A percentile compares a stretch with the other conserved stretches of the same genome.
Conservation (phyloP, 2,888 invertebrate species). For the Nemotelus nigrinus region DNA sequence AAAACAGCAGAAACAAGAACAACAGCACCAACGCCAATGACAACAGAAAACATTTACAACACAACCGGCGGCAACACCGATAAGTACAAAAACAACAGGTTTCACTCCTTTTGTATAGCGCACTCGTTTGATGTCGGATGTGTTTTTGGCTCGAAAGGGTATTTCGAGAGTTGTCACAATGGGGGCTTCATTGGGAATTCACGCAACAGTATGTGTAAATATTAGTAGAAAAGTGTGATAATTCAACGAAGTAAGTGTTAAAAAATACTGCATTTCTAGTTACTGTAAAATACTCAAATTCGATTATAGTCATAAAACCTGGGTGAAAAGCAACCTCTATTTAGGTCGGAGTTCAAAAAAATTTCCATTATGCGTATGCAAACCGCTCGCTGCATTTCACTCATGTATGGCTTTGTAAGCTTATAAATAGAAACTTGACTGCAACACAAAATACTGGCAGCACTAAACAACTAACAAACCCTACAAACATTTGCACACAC, state of each 20-base stretch:
- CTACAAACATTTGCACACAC: background rate
- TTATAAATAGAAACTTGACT: background rate
- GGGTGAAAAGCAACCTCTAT: no score
- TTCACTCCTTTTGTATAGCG: slow-evolving; percentile 21
- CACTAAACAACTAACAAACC: background rate
- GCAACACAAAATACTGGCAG: background rate
- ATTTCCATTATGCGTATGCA: no score
- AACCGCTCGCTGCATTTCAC: no score
- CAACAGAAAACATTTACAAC: slow-evolving; percentile 27
- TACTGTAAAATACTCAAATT: no score
- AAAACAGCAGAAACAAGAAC: background rate
- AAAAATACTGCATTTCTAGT: no score
- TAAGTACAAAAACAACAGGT: slow-evolving; percentile 18
- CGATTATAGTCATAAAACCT: no score
- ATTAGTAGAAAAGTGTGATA: background rate
- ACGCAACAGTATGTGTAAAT: background rate
- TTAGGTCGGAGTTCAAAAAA: no score
- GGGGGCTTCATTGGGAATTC: background rate
- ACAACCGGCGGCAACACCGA: slow-evolving; percentile 15
- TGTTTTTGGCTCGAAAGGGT: background rate
- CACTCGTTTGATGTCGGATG: background rate
- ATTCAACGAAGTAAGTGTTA: background rate
- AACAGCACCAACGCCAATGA: background rate
- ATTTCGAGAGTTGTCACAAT: background rate
- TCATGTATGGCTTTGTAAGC: background rate